Evolutionary conservation across 2,113 vertebrate species (phyloP), one percentile per base, ranked within the genome.

Genomic region (Symphodus melops): DNA sequence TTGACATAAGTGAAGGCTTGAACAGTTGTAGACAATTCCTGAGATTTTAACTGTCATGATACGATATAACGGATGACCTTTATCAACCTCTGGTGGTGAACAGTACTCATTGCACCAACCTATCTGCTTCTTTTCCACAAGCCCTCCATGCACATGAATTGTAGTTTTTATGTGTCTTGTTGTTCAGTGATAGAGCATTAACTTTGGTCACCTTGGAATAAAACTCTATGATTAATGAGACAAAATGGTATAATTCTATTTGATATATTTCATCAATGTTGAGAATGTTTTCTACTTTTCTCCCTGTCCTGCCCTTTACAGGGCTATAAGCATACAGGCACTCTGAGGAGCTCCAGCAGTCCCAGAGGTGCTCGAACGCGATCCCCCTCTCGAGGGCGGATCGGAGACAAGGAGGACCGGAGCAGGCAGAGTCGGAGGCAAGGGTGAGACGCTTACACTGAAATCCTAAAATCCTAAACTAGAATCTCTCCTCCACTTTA

Each of bases 341-440:
- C 96, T 58, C 81, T 97, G 33, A 94, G 96, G 46, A 97, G 96
- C 83, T 95, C 96, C 90, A 97, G 96, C 93, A 97, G 96, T 69
- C 96, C 97, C 62, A 92, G 97, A 37, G 97, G 96, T 0, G 96
- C 96, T 20, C 92, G 96, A 57, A 97, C 95, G 1, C 96, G 96
- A 37, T 97, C 96, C 17, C 96, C 96, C 0, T 97, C 96, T 69
- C 89, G 96, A 0, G 96, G 95, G 25, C 81, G 94, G 61, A 85
- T 92, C 61, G 89, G 94, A 66, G 96, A 49, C 90, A 96, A 89
- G 86, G 96, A 97, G 9, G 92, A 95, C 72, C 92, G 96, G 57
- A 95, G 95, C 77, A 72, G 94, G 65, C 96, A 96, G 86, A 95
- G 96, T 9, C 95, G 95, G 39, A 93, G 95, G 53, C 95, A 92